Base-by-base conservation (phyloP, 2,113 vertebrate genomes). In the Progne subis region DNA sequence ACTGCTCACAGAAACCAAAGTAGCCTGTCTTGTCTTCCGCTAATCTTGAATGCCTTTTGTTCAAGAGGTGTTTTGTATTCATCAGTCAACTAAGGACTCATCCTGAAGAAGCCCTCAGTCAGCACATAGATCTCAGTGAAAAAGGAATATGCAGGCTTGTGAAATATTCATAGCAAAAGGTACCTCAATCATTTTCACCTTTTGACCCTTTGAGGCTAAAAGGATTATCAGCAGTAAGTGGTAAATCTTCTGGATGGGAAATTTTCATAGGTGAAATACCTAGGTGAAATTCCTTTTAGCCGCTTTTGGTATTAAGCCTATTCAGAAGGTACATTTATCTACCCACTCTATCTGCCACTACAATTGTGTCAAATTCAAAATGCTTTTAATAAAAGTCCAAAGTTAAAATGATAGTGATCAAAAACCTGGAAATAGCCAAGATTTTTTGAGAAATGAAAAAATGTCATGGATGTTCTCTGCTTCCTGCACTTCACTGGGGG, bases 61-160 rank as follows among this genome's bases (percentile, higher is more conserved):
- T 98, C 84, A 92, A 98, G 97, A 98, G 98, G 98, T 94, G 98
- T 97, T 99, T 99, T 99, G 98, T 99, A 98, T 98, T 98, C 98
- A 95, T 98, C 98, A 98, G 97, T 99, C 99, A 99, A 97, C 98
- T 98, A 95, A 98, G 97, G 97, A 98, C 98, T 98, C 98, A 98
- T 98, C 98, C 98, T 97, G 98, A 98, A 98, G 98, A 99, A 98
- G 98, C 98, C 98, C 98, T 99, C 98, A 98, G 98, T 99, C 98
- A 98, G 98, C 98, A 94, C 95, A 91, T 86, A 95, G 94, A 97
- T 98, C 98, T 97, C 94, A 95, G 97, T 98, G 98, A 98, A 98
- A 98, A 98, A 97, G 95, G 98, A 97, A 98, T 98, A 98, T 98
- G 97, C 97, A 83, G 97, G 97, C 95, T 97, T 77, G 95, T 98